These are phyloP conservation scores for Ditula angustiorana DNA, from an alignment of 2,888 invertebrate species.

Conservation along the genomic window DNA sequence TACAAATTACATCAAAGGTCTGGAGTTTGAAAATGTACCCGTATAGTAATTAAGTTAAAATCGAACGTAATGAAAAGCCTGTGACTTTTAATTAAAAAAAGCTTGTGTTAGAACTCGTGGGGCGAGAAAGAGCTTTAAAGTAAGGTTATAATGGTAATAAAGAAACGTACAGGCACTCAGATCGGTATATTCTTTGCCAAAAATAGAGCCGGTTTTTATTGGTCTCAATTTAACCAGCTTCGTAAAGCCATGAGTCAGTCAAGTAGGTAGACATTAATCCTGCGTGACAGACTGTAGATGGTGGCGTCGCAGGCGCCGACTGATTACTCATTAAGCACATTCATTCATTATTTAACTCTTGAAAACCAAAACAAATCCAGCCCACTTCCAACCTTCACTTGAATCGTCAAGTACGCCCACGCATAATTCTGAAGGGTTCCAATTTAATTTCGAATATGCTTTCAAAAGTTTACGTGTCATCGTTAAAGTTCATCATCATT, in stretches of 20 bases:
- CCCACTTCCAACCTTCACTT: conserved; percentile 37
- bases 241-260: conserved; percentile 58
- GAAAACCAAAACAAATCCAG: conserved; percentile 35
- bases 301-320: conserved; percentile 46
- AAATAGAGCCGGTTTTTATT: conserved; percentile 36
- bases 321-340: conserved; percentile 38
- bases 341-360: conserved; percentile 40
- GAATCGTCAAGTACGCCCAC: neutral
- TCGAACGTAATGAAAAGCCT: no score
- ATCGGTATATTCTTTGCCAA: conserved; percentile 12
- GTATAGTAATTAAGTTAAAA: no score
- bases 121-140: no score
- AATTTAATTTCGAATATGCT: neutral
- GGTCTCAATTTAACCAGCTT: conserved; percentile 52
- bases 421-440: conserved; percentile 17
- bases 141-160: no score
- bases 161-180: neutral
- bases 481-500: no score
- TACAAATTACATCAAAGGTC: no score
- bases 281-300: conserved; percentile 36
- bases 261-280: conserved; percentile 58
- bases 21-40: no score
- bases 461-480: no score
- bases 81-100: no score
- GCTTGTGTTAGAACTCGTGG: no score